Evolutionary conservation across 2,797 vertebrate genomes (phyloP), one percentile per base, ranked within the genome.

Genomic region (Petrocephalus sullivani): DNA sequence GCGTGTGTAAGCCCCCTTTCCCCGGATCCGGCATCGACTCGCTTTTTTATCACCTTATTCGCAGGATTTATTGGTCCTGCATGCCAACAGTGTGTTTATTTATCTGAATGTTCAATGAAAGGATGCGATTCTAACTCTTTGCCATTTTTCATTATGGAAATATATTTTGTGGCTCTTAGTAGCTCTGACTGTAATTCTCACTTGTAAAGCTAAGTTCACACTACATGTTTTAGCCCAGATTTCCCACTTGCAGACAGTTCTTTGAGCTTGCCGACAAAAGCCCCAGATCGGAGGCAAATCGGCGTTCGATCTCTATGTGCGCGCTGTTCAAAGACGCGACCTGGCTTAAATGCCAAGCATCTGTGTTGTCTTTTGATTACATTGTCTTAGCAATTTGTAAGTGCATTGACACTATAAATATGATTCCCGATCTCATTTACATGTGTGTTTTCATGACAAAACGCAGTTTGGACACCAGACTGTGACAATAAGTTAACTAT

Each of bases 1-100:
- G 98, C 94, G 97, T 98, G 95, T 97, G 98, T 99, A 98, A 98
- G 98, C 98, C 96, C 93, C 87, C 3, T 71, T 21, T 28, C 87
- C 28, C 12, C 9, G 23, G 46, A 84, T 53, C 82, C 53, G 10
- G 9, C 82, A 54, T 46, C 71, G 14, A 12, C 54, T 51, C 75
- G 0, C 46, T 58, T 14, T 10, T 60, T 33, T 23, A 51, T 21
- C 16, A 4, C 56, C 58, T 49, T 87, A 67, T 86, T 60, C 28
- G 23, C 12, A 57, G 12, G 16, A 21, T 61, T 21, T 61, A 87
- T 46, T 23, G 41, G 16, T 6, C 8, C 41, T n/a, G 19, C 57
- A n/a, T 58, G 16, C 85, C 33, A 53, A 53, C 33, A 41, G 33
- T n/a, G 71, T 78, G 9, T 41, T 83, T 53, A 83, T 53, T 83